Evolutionary conservation across 2,797 vertebrate genomes (phyloP).

Genomic region (Epinephelus malabaricus): DNA sequence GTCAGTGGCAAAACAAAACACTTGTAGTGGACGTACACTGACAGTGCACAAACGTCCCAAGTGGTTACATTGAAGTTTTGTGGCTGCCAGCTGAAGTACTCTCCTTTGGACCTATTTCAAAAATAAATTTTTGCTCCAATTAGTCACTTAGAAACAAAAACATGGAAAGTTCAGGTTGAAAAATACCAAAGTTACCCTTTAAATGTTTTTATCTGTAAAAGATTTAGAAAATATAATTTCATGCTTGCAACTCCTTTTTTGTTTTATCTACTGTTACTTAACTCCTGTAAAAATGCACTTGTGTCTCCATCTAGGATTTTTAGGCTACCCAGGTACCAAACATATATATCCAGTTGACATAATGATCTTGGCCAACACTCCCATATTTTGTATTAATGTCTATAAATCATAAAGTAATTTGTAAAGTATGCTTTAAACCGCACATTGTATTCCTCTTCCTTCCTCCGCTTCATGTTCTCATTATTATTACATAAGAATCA

Average conservation of each 20-base stretch:
- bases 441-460: background rate
- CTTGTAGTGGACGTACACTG: no score
- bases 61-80: no score
- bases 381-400: no score
- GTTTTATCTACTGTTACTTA: background rate
- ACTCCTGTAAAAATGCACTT: background rate
- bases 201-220: background rate
- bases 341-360: background rate
- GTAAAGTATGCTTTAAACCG: background rate
- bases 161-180: no score
- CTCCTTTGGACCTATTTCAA: no score
- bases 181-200: no score
- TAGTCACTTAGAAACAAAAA: no score
- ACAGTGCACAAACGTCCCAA: no score
- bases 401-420: background rate
- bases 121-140: no score
- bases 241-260: background rate
- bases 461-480: background rate
- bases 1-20: no score
- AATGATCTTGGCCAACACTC: background rate
- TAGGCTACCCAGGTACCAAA: no score
- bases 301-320: background rate
- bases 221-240: background rate
- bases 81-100: no score
- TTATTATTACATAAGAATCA: background rate